A percentile compares a stretch with the other conserved stretches of the same genome.
phyloP scores from a whole-genome alignment of 2,888 invertebrate genomes.

The Microctonus brassicae region DNA sequence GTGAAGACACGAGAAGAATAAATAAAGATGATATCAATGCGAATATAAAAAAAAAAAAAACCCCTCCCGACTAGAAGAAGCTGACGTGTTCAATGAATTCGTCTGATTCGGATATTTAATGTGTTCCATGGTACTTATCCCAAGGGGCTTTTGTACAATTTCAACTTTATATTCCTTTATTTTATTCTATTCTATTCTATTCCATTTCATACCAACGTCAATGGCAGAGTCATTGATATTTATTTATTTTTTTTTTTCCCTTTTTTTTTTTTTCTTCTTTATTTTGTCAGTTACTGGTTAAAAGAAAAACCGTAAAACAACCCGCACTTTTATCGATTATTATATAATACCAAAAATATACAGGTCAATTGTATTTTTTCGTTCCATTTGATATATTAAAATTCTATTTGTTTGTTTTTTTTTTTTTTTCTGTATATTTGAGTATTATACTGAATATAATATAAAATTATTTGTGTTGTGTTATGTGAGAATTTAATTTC shows the following conservation, averaged over 20 bases:
- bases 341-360: neutral
- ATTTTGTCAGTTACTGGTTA: too few species aligned
- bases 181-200: neutral
- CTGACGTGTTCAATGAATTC: neutral
- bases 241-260: neutral
- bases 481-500: neutral
- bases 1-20: too few species aligned
- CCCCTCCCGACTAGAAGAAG: neutral
- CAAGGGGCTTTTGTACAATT: constrained; percentile 7
- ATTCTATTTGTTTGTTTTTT: neutral
- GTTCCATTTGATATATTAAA: neutral
- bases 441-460: too few species aligned
- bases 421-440: neutral
- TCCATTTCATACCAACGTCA: constrained; percentile 1
- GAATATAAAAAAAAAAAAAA: neutral
- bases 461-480: neutral
- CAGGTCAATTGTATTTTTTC: neutral
- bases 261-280: neutral
- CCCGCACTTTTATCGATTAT: too few species aligned
- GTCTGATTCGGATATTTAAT: constrained; percentile 9
- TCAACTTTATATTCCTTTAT: neutral
- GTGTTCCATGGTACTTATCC: constrained; percentile 1
- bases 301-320: too few species aligned
- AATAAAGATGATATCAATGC: neutral
- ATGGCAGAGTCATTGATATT: neutral